Conservation (phyloP, 2,797 vertebrate species). For the Cyprinella venusta region DNA sequence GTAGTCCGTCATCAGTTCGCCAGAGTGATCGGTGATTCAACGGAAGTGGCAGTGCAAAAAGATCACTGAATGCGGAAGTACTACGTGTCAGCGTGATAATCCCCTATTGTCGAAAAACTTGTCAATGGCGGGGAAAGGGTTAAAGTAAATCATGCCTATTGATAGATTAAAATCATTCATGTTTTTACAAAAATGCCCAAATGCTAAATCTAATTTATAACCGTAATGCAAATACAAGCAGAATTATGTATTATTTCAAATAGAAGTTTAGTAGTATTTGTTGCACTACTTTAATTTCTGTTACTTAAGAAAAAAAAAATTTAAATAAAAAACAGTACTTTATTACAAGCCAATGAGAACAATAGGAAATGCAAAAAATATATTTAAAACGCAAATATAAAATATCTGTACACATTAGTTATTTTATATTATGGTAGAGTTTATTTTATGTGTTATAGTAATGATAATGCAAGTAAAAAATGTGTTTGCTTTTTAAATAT, state of each 20-base stretch:
- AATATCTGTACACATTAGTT: too few species aligned
- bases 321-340: neutral
- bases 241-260: neutral
- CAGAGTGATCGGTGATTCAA: too few species aligned
- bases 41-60: too few species aligned
- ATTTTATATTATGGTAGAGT: neutral
- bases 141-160: neutral
- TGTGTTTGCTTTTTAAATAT: neutral
- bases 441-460: neutral
- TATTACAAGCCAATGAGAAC: neutral
- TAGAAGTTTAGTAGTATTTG: neutral
- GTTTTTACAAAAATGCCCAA: neutral
- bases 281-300: neutral
- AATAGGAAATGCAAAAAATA: too few species aligned
- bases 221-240: neutral
- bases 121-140: neutral
- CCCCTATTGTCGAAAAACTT: accelerated
- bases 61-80: too few species aligned
- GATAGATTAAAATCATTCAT: neutral
- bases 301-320: too few species aligned
- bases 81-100: too few species aligned
- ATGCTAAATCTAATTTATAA: neutral
- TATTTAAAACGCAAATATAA: too few species aligned
- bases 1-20: too few species aligned
- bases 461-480: neutral